phyloP scores from a whole-genome alignment of 1,140 invertebrate genomes.

The Drosophila ohnishii region DNA sequence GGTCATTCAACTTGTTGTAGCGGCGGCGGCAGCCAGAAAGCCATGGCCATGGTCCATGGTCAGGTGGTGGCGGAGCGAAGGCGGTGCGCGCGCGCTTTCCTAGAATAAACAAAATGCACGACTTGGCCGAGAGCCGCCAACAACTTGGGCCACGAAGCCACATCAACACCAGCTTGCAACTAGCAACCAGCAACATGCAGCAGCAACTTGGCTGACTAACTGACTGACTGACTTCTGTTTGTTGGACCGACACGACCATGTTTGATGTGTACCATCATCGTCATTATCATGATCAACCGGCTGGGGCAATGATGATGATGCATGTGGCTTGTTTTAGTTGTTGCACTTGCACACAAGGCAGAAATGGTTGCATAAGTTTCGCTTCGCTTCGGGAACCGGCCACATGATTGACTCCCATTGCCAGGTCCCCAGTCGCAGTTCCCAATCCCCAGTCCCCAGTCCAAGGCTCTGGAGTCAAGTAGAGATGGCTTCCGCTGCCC shows the following conservation, averaged over 20 bases:
- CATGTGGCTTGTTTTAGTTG: conserved; percentile 73
- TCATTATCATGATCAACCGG: conserved; percentile 47
- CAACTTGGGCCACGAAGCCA: conserved; percentile 64
- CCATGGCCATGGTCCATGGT: conserved; percentile 67
- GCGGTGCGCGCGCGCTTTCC: conserved; percentile 72
- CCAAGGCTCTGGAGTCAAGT: conserved; percentile 38
- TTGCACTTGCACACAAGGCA: conserved; percentile 75
- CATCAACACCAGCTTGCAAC: conserved; percentile 59
- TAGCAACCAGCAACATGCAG: conserved; percentile 48
- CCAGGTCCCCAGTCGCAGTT: conserved; percentile 34
- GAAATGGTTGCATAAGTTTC: conserved; percentile 78
- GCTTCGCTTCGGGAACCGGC: conserved; percentile 52
- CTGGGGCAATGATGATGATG: conserved; percentile 41
- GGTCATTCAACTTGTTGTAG: conserved; percentile 73
- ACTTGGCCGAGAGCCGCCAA: conserved; percentile 72
- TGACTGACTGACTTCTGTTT: conserved; percentile 81
- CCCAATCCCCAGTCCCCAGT: conserved; percentile 24
- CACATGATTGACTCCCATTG: conserved; percentile 75
- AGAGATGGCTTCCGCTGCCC: conserved; percentile 18
- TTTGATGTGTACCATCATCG: conserved; percentile 75
- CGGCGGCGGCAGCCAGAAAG: conserved; percentile 47
- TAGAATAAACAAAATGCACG: conserved; percentile 81
- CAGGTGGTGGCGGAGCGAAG: conserved; percentile 38
- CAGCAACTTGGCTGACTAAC: conserved; percentile 63
- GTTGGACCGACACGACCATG: conserved; percentile 80